Base-by-base conservation (phyloP, 2,113 vertebrate genomes). In the Osmerus eperlanus region DNA sequence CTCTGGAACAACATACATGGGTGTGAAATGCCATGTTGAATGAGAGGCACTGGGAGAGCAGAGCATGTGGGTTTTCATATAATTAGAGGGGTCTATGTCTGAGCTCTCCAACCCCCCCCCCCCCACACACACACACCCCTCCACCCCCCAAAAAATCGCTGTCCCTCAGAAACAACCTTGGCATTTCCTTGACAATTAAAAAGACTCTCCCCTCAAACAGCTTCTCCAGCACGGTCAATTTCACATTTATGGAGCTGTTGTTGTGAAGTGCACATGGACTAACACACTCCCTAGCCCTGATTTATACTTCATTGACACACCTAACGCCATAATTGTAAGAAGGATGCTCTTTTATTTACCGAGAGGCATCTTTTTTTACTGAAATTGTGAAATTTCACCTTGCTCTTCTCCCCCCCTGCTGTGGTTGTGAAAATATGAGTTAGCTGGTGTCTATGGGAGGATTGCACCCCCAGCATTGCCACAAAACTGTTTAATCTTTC, bases 311-410 rank as follows among this genome's bases (percentile, higher is more conserved):
- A 60, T 81, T 87, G 79, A 86, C 84, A 86, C 80, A 83, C 84
- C 81, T 67, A 76, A 65, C 66, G 76, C 82, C 67, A 69, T 84
- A 85, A 86, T 88, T 87, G 86, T 81, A 68, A 84, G 78, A 85
- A 82, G 81, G 76, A 83, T 77, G 65, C 73, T 41, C 47, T 70
- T 85, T 82, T 87, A 80, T 84, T 84, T 69, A 65, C 76, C 28
- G 71, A 81, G 69, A 73, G 74, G 74, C 64, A 73, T 85, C 67
- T 74, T 73, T 82, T 86, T 89, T 87, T 81, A 90, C 85, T 79
- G 89, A 88, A 90, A 90, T 87, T 81, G 87, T 89, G 86, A 91
- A 92, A 91, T 89, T 86, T 87, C 86, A 92, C 88, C 88, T 91
- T 91, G 85, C 78, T 82, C 84, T 82, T 78, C 67, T 64, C 73